Percentiles rank a stretch among this genome's conserved stretches.
Evolutionary conservation across 1,140 invertebrate genomes (phyloP).

Genomic region (Drosophila nannoptera): DNA sequence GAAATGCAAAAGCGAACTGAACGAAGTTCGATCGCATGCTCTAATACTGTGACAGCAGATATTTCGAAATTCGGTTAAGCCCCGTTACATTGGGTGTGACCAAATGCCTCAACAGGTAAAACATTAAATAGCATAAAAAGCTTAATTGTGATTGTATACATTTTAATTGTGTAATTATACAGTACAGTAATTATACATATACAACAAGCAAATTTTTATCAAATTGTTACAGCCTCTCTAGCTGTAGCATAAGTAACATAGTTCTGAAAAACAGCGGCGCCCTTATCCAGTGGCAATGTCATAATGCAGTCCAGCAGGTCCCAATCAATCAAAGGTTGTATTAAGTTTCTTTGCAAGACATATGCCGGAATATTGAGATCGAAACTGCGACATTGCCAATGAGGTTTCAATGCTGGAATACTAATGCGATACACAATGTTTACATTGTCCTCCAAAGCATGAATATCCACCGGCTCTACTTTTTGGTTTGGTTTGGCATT

Average conservation of each 20-base stretch:
- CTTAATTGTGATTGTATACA: too few relatives aligned
- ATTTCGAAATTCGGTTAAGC: conserved; percentile 23
- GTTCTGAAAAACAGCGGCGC: conserved; percentile 8
- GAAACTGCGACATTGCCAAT: conserved; percentile 12
- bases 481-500: too few relatives aligned
- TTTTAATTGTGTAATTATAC: too few relatives aligned
- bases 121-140: background rate
- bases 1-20: conserved; percentile 37
- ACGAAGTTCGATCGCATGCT: conserved; percentile 15
- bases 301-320: conserved; percentile 29
- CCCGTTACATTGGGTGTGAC: conserved; percentile 24
- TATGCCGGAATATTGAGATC: conserved; percentile 5
- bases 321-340: conserved; percentile 21
- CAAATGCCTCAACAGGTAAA: background rate
- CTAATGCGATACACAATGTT: conserved; percentile 6
- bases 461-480: background rate
- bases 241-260: conserved; percentile 3
- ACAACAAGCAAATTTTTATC: too few relatives aligned
- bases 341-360: conserved; percentile 16
- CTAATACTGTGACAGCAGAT: background rate
- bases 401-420: background rate
- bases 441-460: conserved; percentile 3
- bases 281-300: background rate
- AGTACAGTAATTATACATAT: too few relatives aligned
- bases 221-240: too few relatives aligned